phyloP scores from a whole-genome alignment of 2,888 invertebrate genomes.

The Lithophane semibrunnea region DNA sequence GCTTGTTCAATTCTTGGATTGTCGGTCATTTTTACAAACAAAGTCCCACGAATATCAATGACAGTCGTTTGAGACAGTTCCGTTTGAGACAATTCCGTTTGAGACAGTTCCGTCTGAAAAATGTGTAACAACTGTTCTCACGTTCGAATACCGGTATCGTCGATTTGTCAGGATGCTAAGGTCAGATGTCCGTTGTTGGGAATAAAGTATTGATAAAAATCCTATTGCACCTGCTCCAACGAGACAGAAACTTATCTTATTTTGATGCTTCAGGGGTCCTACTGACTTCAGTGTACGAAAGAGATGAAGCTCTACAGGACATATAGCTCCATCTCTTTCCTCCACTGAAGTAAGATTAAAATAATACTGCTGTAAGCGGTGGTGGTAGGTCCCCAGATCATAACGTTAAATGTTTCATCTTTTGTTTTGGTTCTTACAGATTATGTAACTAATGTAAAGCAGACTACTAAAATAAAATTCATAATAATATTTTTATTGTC shows the following conservation, averaged over 20 bases:
- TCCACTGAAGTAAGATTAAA: no score
- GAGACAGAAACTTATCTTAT: background rate
- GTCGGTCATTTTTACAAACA: background rate
- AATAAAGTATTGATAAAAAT: conserved; percentile 8
- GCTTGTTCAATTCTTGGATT: background rate
- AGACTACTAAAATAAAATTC: background rate
- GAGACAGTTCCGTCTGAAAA: background rate
- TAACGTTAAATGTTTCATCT: no score
- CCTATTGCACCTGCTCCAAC: background rate
- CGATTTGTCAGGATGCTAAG: background rate
- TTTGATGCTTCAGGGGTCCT: no score
- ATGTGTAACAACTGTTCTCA: background rate
- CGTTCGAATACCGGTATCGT: conserved; percentile 1
- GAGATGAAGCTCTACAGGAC: no score
- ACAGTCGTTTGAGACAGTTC: background rate
- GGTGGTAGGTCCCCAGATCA: no score
- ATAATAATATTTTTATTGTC: background rate
- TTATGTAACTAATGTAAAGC: background rate
- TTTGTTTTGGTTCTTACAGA: background rate
- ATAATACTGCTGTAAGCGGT: no score
- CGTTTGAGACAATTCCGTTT: no score
- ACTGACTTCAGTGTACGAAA: no score
- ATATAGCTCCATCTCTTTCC: no score
- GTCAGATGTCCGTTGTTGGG: background rate
- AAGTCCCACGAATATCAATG: background rate